Evolutionary conservation across 1,140 invertebrate species (phyloP).

Genomic region (Drosophila funebris): DNA sequence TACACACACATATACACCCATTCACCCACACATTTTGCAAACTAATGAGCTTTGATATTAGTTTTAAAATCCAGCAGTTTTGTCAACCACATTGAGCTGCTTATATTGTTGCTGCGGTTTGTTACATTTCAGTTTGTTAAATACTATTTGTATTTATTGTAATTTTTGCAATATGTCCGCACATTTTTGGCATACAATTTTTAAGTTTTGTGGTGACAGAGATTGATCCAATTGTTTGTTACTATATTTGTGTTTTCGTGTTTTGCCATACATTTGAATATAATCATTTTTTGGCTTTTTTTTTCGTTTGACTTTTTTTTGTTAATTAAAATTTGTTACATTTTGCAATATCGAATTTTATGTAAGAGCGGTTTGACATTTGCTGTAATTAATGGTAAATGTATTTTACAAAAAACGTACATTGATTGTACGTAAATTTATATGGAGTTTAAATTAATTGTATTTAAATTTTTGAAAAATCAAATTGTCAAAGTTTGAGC

Average conservation of each 20-base stretch:
- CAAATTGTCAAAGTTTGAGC: too few relatives aligned
- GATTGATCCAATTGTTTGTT: slow-evolving; percentile 9
- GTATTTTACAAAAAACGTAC: too few relatives aligned
- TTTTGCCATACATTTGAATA: slow-evolving; percentile 46
- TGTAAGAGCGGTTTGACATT: slow-evolving; percentile 14
- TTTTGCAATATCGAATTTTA: slow-evolving; percentile 32
- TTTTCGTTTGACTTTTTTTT: slow-evolving; percentile 26
- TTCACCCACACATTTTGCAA: slow-evolving; percentile 21
- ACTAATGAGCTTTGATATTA: slow-evolving; percentile 73
- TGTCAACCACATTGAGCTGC: slow-evolving; percentile 39
- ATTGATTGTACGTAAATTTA: too few relatives aligned
- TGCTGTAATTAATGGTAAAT: slow-evolving; percentile 38
- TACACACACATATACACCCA: background rate
- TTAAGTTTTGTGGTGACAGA: slow-evolving; percentile 11
- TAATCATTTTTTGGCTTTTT: slow-evolving; percentile 33
- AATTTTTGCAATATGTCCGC: slow-evolving; percentile 13
- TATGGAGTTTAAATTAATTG: too few relatives aligned
- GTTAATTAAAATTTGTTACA: slow-evolving; percentile 54
- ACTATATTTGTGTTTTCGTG: too few relatives aligned
- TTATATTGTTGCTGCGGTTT: slow-evolving; percentile 59
- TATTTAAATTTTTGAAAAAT: too few relatives aligned
- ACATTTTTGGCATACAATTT: slow-evolving; percentile 10
- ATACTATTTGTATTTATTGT: slow-evolving; percentile 46
- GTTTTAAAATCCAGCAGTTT: slow-evolving; percentile 58
- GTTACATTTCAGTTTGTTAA: slow-evolving; percentile 14